These are phyloP conservation scores for Argentina silus DNA, from an alignment of 2,797 vertebrate species.

Conservation along the genomic window DNA sequence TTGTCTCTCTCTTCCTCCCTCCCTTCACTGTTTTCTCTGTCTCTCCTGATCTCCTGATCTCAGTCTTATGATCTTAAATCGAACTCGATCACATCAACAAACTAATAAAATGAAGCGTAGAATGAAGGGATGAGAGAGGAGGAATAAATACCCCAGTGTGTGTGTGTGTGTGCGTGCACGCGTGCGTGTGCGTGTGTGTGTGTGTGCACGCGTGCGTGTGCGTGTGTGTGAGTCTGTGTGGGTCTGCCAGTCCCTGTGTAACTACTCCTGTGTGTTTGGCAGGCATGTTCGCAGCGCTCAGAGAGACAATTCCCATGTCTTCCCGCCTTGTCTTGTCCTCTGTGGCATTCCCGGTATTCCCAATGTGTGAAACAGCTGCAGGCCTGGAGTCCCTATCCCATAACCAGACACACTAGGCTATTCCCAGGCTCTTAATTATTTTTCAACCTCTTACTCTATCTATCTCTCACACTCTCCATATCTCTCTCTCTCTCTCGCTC, in stretches of 20 bases:
- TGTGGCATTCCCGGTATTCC: neutral
- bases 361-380: neutral
- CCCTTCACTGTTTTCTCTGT: neutral
- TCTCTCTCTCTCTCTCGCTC: conserved; percentile 59
- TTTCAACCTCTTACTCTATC: too few relatives aligned
- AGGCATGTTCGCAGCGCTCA: neutral
- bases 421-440: conserved; percentile 60
- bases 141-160: too few relatives aligned
- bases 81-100: too few relatives aligned
- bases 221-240: neutral
- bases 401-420: neutral
- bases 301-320: neutral
- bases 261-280: conserved; percentile 29
- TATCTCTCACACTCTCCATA: conserved; percentile 53
- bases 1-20: neutral
- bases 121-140: neutral
- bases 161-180: too few relatives aligned
- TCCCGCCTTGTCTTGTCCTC: neutral
- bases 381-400: neutral
- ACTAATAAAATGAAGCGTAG: neutral
- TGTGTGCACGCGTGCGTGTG: conserved; percentile 39
- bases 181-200: conserved; percentile 6
- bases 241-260: conserved; percentile 5
- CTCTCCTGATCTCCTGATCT: neutral
- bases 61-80: too few relatives aligned